Evolutionary conservation across 2,797 vertebrate genomes (phyloP).

Genomic region (Dendrocincla fuliginosa): DNA sequence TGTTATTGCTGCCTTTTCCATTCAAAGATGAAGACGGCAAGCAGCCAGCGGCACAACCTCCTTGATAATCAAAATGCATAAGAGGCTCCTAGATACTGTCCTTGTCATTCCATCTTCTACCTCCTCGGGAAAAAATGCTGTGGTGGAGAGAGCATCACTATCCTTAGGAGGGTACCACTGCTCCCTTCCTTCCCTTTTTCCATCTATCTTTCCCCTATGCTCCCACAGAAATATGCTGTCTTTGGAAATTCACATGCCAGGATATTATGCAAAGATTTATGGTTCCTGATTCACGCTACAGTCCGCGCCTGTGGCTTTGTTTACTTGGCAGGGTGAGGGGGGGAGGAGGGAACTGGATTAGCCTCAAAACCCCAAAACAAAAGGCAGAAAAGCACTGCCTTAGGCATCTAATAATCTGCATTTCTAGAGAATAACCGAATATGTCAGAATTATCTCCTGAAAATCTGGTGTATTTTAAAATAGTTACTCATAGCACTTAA

Average conservation of each 20-base stretch:
- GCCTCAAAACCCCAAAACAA: background rate
- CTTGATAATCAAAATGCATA: background rate
- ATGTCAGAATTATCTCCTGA: background rate
- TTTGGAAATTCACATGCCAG: background rate
- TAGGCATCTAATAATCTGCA: background rate
- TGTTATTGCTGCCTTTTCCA: background rate
- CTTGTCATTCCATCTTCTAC: background rate
- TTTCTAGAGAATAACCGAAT: slow-evolving; percentile 28
- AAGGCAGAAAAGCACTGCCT: slow-evolving; percentile 27
- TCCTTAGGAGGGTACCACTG: background rate
- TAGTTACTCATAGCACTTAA: background rate
- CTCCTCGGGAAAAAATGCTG: background rate
- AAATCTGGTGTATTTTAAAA: background rate
- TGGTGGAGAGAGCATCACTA: background rate
- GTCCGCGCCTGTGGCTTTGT: background rate
- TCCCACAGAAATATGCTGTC: background rate
- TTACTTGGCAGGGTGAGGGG: slow-evolving; percentile 13
- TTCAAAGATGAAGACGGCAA: background rate
- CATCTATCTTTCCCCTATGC: fast-evolving
- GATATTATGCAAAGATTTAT: slow-evolving; percentile 11
- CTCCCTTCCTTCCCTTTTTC: background rate
- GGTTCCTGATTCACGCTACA: background rate
- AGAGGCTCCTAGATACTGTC: background rate
- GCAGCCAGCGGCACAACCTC: background rate
- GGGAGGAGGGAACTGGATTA: slow-evolving; percentile 29